A percentile compares a stretch with the other conserved stretches of the same genome.
phyloP scores from a whole-genome alignment of 1,140 invertebrate genomes.

The Melitaea cinxia region DNA sequence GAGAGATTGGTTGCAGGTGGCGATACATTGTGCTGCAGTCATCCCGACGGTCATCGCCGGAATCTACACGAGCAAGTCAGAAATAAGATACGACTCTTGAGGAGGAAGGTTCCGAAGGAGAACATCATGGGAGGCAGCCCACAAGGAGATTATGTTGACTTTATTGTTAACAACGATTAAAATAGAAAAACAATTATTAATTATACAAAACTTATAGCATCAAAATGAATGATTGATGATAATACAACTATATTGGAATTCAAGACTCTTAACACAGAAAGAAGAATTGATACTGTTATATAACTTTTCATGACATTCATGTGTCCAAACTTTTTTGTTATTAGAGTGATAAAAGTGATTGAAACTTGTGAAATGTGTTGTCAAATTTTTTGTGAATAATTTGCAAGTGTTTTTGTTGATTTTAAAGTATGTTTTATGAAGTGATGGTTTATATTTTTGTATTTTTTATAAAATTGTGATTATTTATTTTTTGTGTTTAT shows the following conservation, averaged over 20 bases:
- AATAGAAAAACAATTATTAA: neutral
- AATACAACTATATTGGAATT: no score
- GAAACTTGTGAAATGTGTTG: neutral
- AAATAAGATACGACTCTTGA: conserved; percentile 55
- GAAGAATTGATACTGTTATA: no score
- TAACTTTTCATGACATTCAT: no score
- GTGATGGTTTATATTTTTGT: conserved; percentile 20
- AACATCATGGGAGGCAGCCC: conserved; percentile 60
- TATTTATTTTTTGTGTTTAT: conserved; percentile 15
- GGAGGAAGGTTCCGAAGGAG: conserved; percentile 58
- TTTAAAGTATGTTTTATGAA: conserved; percentile 7
- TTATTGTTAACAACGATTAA: conserved; percentile 74
- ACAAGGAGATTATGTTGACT: conserved; percentile 65
- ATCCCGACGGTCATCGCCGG: conserved; percentile 66
- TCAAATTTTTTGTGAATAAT: no score
- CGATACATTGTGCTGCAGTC: conserved; percentile 70
- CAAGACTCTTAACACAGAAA: no score
- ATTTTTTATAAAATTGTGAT: conserved; percentile 33
- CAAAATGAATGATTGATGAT: no score
- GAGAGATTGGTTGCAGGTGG: conserved; percentile 76
- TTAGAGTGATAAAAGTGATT: neutral
- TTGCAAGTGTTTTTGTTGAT: no score
- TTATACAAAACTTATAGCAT: no score
- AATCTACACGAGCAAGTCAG: conserved; percentile 59
- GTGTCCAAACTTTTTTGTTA: no score